Percentiles rank a stretch among this genome's conserved stretches.
These are phyloP conservation scores for Pristionchus entomophagus DNA, from an alignment of 2,888 invertebrate genomes.

Conservation along the genomic window DNA sequence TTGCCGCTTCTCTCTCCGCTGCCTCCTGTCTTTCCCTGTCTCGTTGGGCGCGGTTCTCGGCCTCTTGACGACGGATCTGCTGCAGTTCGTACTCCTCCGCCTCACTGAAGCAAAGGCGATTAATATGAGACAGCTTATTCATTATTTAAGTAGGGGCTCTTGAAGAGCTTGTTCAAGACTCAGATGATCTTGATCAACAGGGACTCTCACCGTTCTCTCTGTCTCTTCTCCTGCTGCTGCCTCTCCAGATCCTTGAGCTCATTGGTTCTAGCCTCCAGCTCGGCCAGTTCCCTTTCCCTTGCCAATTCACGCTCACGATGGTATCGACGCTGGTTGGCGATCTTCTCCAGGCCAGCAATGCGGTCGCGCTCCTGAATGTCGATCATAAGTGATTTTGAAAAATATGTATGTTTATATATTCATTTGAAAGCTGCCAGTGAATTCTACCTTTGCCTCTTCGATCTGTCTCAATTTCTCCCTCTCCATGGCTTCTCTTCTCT, in stretches of 20 bases:
- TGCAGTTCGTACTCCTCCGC: constrained; percentile 69
- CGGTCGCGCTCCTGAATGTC: constrained; percentile 52
- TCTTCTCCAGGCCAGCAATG: neutral
- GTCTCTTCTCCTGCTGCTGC: constrained; percentile 67
- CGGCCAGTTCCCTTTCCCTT: constrained; percentile 64
- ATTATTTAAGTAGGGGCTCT: too few relatives aligned
- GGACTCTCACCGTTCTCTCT: constrained; percentile 59
- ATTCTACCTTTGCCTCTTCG: constrained; percentile 47
- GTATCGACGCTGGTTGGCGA: neutral
- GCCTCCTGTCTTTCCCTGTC: constrained; percentile 72
- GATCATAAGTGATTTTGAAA: neutral
- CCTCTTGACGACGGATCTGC: constrained; percentile 69
- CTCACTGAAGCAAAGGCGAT: constrained; percentile 54
- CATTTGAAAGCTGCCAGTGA: too few relatives aligned
- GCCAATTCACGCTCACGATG: constrained; percentile 56
- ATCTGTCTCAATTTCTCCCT: constrained; percentile 65
- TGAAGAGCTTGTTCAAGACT: neutral
- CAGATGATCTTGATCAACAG: neutral
- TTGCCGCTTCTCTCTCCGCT: constrained; percentile 66
- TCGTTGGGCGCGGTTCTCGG: constrained; percentile 70
- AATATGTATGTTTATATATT: neutral
- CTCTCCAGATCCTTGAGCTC: constrained; percentile 66
- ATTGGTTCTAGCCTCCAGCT: constrained; percentile 67
- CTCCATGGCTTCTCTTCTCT: constrained; percentile 67
- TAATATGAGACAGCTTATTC: too few relatives aligned